phyloP scores from a whole-genome alignment of 2,113 vertebrate genomes.

The Clupea harengus region DNA sequence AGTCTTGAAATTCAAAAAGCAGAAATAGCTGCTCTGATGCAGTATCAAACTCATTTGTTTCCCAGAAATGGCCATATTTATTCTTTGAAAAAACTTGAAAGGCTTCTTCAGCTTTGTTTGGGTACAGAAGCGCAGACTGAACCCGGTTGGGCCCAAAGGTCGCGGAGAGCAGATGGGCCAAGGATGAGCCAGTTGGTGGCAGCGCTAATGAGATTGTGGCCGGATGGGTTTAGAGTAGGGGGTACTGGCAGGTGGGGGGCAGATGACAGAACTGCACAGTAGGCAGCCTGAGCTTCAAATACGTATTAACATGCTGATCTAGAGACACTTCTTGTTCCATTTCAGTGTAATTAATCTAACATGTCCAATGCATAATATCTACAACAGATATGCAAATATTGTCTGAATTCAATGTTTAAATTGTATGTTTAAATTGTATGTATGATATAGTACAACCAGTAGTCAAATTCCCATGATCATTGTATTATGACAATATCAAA shows the following conservation, averaged over 20 bases:
- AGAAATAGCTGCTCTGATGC: not conserved
- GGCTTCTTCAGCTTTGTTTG: not conserved
- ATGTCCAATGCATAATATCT: too few relatives aligned
- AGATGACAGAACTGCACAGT: not conserved
- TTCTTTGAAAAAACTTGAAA: not conserved
- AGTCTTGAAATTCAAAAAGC: not conserved
- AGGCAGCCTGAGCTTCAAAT: not conserved
- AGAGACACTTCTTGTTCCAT: not conserved
- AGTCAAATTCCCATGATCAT: too few relatives aligned
- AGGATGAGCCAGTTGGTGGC: slow-evolving; percentile 39
- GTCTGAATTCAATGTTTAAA: too few relatives aligned
- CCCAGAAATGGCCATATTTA: not conserved
- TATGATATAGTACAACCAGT: too few relatives aligned
- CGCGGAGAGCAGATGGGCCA: slow-evolving; percentile 53
- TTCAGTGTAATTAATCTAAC: too few relatives aligned
- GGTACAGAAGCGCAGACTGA: not conserved
- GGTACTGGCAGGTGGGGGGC: not conserved
- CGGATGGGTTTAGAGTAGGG: not conserved
- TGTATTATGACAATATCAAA: too few relatives aligned
- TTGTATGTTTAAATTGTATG: too few relatives aligned
- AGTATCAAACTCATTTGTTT: not conserved
- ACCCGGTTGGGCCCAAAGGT: not conserved
- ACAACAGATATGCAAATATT: too few relatives aligned
- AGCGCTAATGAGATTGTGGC: not conserved
- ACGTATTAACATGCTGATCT: not conserved